Percentiles rank a stretch among this genome's conserved stretches.
These are phyloP conservation scores for Microtus oregoni DNA, from an alignment of 2,113 vertebrate genomes.

Conservation along the genomic window DNA sequence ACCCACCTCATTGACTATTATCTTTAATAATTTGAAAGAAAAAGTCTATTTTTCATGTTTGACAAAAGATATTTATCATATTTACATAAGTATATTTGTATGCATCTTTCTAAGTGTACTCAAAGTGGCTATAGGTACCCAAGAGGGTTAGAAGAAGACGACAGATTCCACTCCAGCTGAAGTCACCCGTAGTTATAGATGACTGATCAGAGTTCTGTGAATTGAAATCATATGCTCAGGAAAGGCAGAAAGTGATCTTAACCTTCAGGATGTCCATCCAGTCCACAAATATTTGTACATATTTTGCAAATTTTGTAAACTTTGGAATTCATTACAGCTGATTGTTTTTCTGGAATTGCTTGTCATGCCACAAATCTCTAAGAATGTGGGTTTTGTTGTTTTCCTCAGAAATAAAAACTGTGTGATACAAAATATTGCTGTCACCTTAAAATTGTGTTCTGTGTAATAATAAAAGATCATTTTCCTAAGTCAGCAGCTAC, in stretches of 20 bases:
- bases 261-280: neutral
- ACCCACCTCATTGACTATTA: neutral
- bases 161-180: neutral
- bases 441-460: neutral
- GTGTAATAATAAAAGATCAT: neutral
- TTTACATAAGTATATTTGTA: neutral
- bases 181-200: neutral
- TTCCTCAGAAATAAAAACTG: neutral
- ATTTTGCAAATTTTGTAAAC: neutral
- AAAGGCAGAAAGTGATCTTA: no score
- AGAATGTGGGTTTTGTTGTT: neutral
- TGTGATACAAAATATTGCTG: neutral
- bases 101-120: neutral
- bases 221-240: no score
- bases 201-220: neutral
- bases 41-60: constrained; percentile 24
- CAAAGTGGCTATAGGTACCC: neutral
- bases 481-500: neutral
- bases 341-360: neutral
- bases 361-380: neutral
- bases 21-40: neutral
- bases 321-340: neutral
- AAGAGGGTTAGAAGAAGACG: accelerated
- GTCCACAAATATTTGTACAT: neutral
- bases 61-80: neutral